Evolutionary conservation across 2,797 vertebrate genomes (phyloP).

Genomic region (Lutjanus campechanus): DNA sequence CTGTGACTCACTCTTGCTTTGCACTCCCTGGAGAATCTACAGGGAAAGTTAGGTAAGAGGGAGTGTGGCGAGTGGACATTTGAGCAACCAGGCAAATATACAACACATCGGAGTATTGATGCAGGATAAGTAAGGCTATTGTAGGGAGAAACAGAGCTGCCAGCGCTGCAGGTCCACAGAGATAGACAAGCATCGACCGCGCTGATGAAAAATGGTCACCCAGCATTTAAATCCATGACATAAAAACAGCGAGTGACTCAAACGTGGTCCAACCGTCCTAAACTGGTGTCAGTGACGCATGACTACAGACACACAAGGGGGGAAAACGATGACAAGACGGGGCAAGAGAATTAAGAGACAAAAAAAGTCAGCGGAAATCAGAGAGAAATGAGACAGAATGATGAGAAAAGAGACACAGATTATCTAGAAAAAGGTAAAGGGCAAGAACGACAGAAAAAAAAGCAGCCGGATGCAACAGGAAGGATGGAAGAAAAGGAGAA

Average conservation of each 20-base stretch:
- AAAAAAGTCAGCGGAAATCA: slow-evolving; percentile 3
- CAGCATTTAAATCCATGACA: slow-evolving; percentile 63
- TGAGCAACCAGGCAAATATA: slow-evolving; percentile 71
- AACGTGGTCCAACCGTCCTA: slow-evolving; percentile 35
- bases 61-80: slow-evolving; percentile 60
- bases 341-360: slow-evolving; percentile 11
- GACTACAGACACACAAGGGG: slow-evolving; percentile 16
- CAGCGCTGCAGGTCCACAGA: slow-evolving; percentile 55
- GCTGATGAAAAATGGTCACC: slow-evolving; percentile 69
- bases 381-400: slow-evolving; percentile 10
- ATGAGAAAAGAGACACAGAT: slow-evolving; percentile 43
- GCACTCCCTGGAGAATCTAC: slow-evolving; percentile 51
- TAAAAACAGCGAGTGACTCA: slow-evolving; percentile 55
- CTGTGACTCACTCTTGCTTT: slow-evolving; percentile 65
- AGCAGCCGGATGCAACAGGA: slow-evolving; percentile 75
- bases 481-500: slow-evolving; percentile 80
- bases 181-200: slow-evolving; percentile 62
- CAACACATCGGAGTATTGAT: slow-evolving; percentile 69
- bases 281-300: slow-evolving; percentile 34
- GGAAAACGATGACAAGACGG: slow-evolving; percentile 18
- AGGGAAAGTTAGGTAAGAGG: slow-evolving; percentile 63
- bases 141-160: slow-evolving; percentile 68
- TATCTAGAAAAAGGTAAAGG: slow-evolving; percentile 53
- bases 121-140: slow-evolving; percentile 69
- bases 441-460: slow-evolving; percentile 44